Evolutionary conservation across 2,797 vertebrate species (phyloP).

Genomic region (Apogon hyalosoma): DNA sequence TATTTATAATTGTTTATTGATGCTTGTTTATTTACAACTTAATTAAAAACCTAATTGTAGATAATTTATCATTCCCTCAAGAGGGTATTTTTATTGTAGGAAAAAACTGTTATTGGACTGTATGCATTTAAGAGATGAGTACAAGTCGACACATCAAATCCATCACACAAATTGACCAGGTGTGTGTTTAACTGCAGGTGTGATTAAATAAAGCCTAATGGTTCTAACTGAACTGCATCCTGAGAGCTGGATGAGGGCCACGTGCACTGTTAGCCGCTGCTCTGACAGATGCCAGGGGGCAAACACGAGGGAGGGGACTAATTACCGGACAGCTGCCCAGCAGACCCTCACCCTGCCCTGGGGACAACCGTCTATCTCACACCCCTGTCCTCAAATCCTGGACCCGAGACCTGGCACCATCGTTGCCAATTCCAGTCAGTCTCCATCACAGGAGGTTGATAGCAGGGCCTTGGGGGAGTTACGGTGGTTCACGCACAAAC

Average conservation of each 20-base stretch:
- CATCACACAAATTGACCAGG: conserved; percentile 54
- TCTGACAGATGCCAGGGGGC: conserved; percentile 83
- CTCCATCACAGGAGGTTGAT: conserved; percentile 57
- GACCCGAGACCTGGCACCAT: conserved; percentile 54
- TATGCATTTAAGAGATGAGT: neutral
- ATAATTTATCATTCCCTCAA: too few relatives aligned
- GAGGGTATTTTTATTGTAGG: too few relatives aligned
- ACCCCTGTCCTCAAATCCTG: conserved; percentile 66
- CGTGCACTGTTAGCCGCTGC: conserved; percentile 70
- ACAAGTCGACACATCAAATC: conserved; percentile 31
- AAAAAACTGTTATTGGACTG: too few relatives aligned
- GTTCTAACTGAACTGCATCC: conserved; percentile 80
- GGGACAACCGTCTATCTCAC: conserved; percentile 74
- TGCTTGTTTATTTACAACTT: too few relatives aligned
- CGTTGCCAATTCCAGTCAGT: conserved; percentile 49
- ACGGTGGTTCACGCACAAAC: conserved; percentile 10
- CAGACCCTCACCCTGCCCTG: conserved; percentile 80
- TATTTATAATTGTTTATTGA: too few relatives aligned
- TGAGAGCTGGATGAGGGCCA: conserved; percentile 79
- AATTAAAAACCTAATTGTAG: too few relatives aligned
- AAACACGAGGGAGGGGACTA: conserved; percentile 82
- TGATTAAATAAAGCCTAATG: conserved; percentile 83
- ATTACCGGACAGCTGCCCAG: conserved; percentile 89
- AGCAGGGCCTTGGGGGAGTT: conserved; percentile 26
- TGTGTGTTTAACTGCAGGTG: conserved; percentile 73